Conservation (phyloP, 1,140 invertebrate species). For the Oryctes rhinoceros region DNA sequence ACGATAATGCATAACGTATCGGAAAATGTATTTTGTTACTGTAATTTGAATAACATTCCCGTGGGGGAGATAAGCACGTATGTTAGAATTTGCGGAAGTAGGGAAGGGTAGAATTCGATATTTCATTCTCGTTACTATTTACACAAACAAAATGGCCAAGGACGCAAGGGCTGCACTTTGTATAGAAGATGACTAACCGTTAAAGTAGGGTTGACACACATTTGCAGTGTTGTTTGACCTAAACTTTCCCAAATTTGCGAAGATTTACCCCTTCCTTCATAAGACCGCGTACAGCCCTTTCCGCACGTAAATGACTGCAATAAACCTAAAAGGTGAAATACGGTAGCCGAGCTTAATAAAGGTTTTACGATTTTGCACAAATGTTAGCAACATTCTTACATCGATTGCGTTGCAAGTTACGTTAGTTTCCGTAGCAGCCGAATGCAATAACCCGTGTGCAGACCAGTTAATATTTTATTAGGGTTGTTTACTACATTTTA, state of each 20-base stretch:
- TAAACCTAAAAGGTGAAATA: slow-evolving; percentile 1
- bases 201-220: slow-evolving; percentile 16
- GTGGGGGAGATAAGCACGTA: neutral
- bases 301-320: neutral
- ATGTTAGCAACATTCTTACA: neutral
- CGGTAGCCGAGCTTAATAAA: neutral
- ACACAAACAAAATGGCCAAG: slow-evolving; percentile 7
- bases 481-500: neutral
- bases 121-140: neutral
- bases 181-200: slow-evolving; percentile 1
- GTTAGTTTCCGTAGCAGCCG: neutral
- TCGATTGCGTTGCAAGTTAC: neutral
- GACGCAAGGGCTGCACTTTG: slow-evolving; percentile 13
- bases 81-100: slow-evolving; percentile 10
- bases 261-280: slow-evolving; percentile 5
- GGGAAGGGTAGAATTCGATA: neutral
- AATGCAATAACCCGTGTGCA: neutral
- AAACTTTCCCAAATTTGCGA: slow-evolving; percentile 6
- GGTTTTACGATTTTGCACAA: neutral
- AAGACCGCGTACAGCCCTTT: neutral
- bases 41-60: no score
- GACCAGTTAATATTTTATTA: no score
- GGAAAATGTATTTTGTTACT: no score
- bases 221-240: neutral
- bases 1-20: no score